A percentile compares a stretch with the other conserved stretches of the same genome.
Conservation (phyloP, 2,888 invertebrate genomes). For the Neria commutata region DNA sequence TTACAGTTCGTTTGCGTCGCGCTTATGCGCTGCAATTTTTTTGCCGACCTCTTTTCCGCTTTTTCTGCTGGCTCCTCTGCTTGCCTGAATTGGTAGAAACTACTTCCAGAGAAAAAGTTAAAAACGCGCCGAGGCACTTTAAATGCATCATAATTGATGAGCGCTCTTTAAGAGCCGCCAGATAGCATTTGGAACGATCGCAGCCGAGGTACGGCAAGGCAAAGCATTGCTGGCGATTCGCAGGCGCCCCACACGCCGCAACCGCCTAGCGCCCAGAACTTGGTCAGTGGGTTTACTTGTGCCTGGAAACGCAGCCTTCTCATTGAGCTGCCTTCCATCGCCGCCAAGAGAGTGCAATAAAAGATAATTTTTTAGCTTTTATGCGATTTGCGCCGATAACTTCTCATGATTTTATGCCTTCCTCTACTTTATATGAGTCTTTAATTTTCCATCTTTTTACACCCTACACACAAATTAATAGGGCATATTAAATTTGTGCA, state of each 20-base stretch:
- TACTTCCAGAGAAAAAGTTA: constrained; percentile 10
- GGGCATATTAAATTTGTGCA: too few species aligned
- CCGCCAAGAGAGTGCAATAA: too few species aligned
- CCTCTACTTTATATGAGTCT: too few species aligned
- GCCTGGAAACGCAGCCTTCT: neutral
- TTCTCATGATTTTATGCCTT: neutral
- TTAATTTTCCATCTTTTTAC: too few species aligned
- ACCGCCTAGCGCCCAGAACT: constrained; percentile 13
- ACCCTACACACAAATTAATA: too few species aligned
- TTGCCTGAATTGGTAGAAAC: too few species aligned
- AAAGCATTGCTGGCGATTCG: neutral
- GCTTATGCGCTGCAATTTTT: neutral
- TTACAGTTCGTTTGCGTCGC: constrained; percentile 19
- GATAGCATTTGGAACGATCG: constrained; percentile 16
- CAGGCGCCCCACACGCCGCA: neutral
- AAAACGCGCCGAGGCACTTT: constrained; percentile 14
- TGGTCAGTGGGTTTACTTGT: constrained; percentile 30
- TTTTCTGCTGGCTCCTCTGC: neutral
- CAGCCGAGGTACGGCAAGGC: neutral
- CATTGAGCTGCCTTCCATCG: neutral
- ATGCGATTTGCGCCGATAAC: constrained; percentile 16
- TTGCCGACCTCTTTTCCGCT: neutral
- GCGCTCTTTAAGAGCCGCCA: constrained; percentile 24
- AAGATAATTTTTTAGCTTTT: constrained; percentile 20
- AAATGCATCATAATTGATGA: constrained; percentile 29